Evolutionary conservation across 2,797 vertebrate species (phyloP).

Genomic region (Chromis chromis): DNA sequence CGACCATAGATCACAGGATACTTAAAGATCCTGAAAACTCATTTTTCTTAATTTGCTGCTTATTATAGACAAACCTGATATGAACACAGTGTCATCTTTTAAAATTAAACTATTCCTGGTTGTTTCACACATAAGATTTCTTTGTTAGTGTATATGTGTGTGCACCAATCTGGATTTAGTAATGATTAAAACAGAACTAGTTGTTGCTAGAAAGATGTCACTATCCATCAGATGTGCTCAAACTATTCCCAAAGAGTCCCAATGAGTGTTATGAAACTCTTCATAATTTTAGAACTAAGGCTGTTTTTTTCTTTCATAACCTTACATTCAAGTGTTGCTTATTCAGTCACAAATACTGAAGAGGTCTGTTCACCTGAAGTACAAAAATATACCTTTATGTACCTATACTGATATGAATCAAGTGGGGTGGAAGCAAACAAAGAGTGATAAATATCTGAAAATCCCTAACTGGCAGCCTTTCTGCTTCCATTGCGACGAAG

Average conservation of each 20-base stretch:
- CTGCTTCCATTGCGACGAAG: too few species aligned
- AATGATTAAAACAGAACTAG: too few species aligned
- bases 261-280: background rate
- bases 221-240: background rate
- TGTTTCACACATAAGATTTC: background rate
- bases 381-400: background rate
- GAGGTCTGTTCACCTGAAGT: background rate
- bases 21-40: constrained; percentile 32
- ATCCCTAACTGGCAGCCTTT: background rate
- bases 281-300: background rate
- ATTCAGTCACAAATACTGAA: background rate
- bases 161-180: too few species aligned
- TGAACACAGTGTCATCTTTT: constrained; percentile 1
- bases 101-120: background rate
- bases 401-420: background rate
- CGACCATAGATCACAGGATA: constrained; percentile 28
- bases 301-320: background rate
- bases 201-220: too few species aligned
- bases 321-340: background rate
- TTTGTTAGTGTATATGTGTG: background rate
- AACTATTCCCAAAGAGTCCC: background rate
- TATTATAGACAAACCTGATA: background rate
- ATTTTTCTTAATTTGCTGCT: constrained; percentile 25
- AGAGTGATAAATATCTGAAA: background rate
- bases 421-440: background rate